These are phyloP conservation scores for Sepiola atlantica DNA, from an alignment of 2,888 invertebrate species.

Conservation along the genomic window DNA sequence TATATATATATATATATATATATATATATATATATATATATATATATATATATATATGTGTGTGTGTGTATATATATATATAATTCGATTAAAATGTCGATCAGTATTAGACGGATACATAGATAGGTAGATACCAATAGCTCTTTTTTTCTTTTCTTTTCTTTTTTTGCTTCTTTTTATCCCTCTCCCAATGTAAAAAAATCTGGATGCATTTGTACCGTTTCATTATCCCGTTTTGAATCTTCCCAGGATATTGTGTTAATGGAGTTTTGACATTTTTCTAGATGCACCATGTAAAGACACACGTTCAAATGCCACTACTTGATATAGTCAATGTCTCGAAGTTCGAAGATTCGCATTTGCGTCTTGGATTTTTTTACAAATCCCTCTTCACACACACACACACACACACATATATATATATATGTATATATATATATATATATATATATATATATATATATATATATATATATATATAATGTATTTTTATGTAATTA, in stretches of 20 bases:
- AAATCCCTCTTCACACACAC: no score
- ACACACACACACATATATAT: not conserved
- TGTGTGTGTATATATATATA: not conserved
- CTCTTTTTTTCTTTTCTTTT: not conserved
- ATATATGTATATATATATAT: not conserved
- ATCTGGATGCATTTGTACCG: not conserved
- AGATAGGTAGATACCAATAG: not conserved
- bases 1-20: no score
- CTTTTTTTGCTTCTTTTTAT: no score
- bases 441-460: not conserved
- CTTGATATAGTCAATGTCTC: not conserved
- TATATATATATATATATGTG: no score
- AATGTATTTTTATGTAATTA: no score
- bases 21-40: no score
- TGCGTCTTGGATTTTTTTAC: not conserved
- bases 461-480: no score
- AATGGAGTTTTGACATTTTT: not conserved
- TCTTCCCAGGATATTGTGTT: not conserved
- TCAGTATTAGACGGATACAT: not conserved
- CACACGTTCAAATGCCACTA: not conserved
- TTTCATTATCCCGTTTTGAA: not conserved
- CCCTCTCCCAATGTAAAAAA: not conserved
- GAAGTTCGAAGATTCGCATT: not conserved
- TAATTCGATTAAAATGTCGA: not conserved
- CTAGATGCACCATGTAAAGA: not conserved